Base-by-base conservation (phyloP, 2,113 vertebrate species). In the Lamprotornis superbus region DNA sequence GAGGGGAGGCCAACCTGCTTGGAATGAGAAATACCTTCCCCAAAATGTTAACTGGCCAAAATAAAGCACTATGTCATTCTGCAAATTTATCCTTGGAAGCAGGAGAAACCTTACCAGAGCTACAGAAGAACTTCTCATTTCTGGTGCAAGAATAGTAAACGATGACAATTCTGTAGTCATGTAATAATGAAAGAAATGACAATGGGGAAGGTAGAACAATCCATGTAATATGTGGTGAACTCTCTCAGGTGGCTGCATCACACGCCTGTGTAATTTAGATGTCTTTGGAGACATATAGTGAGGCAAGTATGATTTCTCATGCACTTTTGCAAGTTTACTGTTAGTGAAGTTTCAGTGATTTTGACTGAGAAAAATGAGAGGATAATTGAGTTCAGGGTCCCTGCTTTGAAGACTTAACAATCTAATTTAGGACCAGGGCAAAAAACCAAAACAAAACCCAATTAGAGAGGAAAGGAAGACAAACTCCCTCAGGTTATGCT, bases 331-430 rank as follows among this genome's bases (percentile, higher is more conserved):
- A 70, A 83, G 63, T 87, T 95, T 82, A 71, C 33, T 49, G 12
- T 56, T 82, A 64, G 68, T 53, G 44, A 94, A 89, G 87, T 14
- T 93, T 52, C 65, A 60, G 42, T 82, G 88, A 92, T 85, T 93
- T 92, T 95, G 82, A 80, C 44, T 67, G 76, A 92, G 90, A 84
- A 83, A 94, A 93, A 94, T 84, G 25, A 92, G 60, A 87, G 14
- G 33, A 94, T 93, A 94, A 95, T 93, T 94, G 93, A 93, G 92
- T 96, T 95, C 93, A 92, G 83, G 49, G 68, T 93, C 76, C 57
- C 56, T 94, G 90, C 85, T 96, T 96, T 94, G 93, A 92, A 96
- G 79, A 76, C 56, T 75, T 89, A 89, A 63, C 39, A 91, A 71
- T 90, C 88, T 92, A 92, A 96, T 94, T 93, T 92, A 89, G 80